phyloP scores from a whole-genome alignment of 2,888 invertebrate species.

The Cabera pusaria region DNA sequence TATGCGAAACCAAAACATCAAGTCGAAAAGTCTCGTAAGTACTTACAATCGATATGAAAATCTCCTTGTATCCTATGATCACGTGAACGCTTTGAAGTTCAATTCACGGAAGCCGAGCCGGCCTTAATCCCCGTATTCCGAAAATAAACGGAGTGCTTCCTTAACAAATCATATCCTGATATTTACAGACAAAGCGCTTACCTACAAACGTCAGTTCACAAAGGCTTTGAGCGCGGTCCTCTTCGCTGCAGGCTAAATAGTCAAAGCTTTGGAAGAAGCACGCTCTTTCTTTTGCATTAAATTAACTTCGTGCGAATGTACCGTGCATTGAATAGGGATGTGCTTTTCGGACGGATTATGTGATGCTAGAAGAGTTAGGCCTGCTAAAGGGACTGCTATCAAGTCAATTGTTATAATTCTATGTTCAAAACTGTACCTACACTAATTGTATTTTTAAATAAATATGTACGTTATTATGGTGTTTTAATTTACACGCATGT shows the following conservation, averaged over 20 bases:
- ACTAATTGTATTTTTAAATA: too few relatives aligned
- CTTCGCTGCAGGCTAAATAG: slow-evolving; percentile 8
- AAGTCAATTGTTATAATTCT: too few relatives aligned
- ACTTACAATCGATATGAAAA: too few relatives aligned
- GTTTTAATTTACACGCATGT: too few relatives aligned
- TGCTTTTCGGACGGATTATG: neutral
- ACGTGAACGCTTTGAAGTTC: slow-evolving; percentile 8
- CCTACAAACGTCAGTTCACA: slow-evolving; percentile 21
- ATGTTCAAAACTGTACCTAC: too few relatives aligned
- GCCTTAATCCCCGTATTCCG: too few relatives aligned
- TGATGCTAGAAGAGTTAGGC: too few relatives aligned
- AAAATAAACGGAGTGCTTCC: slow-evolving; percentile 16
- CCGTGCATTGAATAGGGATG: neutral
- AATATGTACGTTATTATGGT: too few relatives aligned
- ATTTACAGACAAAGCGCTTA: slow-evolving; percentile 19
- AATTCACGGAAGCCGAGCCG: neutral
- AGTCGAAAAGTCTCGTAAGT: too few relatives aligned
- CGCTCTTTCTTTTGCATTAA: slow-evolving; percentile 22
- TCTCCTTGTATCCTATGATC: too few relatives aligned
- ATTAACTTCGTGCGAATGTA: slow-evolving; percentile 17
- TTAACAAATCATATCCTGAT: slow-evolving; percentile 25
- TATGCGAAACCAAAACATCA: too few relatives aligned
- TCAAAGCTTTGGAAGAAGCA: slow-evolving; percentile 16
- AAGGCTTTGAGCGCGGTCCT: slow-evolving; percentile 18
- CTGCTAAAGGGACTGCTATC: too few relatives aligned